These are phyloP conservation scores for Ormyrus rosae DNA, from an alignment of 2,888 invertebrate genomes.

Conservation along the genomic window DNA sequence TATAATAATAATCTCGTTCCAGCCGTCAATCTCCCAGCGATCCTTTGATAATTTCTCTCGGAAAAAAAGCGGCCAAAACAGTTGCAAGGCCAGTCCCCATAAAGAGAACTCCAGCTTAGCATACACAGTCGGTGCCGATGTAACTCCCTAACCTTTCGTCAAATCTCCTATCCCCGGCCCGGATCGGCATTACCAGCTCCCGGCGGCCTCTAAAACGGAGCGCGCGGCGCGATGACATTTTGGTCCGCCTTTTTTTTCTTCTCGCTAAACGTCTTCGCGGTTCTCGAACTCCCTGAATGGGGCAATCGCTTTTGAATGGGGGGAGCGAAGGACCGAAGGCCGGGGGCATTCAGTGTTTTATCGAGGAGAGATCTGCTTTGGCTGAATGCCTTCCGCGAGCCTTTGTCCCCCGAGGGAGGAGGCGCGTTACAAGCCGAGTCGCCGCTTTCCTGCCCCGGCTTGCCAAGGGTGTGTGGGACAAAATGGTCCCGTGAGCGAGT, in stretches of 20 bases:
- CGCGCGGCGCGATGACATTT: conserved; percentile 66
- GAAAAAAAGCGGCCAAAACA: neutral
- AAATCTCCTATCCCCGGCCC: neutral
- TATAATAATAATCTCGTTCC: conserved; percentile 31
- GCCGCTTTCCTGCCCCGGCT: neutral
- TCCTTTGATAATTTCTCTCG: neutral
- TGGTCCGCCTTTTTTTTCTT: conserved; percentile 61
- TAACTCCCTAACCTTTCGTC: neutral
- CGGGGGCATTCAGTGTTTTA: conserved; percentile 72
- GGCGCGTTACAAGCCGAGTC: conserved; percentile 60
- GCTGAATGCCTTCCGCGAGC: conserved; percentile 68
- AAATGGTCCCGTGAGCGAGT: conserved; percentile 60
- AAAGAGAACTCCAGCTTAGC: neutral
- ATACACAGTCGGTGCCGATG: neutral
- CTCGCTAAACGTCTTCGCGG: conserved; percentile 1
- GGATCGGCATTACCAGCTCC: conserved; percentile 52
- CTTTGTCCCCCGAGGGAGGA: conserved; percentile 62
- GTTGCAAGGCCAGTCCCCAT: neutral
- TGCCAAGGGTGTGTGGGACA: conserved; percentile 15
- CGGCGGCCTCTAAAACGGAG: conserved; percentile 34
- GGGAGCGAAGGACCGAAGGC: conserved; percentile 26
- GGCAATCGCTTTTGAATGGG: conserved; percentile 59
- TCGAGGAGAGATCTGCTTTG: conserved; percentile 70
- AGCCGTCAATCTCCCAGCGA: conserved; percentile 7
- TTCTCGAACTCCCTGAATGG: conserved; percentile 54